Evolutionary conservation across 2,113 vertebrate genomes (phyloP).

Genomic region (Lasiurus cinereus): DNA sequence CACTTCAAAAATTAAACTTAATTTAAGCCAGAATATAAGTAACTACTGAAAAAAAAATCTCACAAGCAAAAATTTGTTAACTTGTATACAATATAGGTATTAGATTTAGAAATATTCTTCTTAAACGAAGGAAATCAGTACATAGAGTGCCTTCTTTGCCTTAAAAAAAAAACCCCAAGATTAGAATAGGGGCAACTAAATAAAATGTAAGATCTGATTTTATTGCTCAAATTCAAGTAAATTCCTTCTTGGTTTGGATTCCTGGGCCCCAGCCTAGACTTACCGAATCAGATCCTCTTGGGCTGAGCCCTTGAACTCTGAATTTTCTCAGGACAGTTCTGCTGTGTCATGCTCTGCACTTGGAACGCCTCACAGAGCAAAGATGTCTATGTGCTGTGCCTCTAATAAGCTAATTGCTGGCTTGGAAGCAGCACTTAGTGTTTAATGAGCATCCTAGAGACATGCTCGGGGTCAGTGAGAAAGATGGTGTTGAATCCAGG

Average conservation of each 20-base stretch:
- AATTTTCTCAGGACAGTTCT: not conserved
- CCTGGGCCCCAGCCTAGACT: not conserved
- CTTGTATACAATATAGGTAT: not conserved
- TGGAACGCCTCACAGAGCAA: not conserved
- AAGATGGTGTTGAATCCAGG: not conserved
- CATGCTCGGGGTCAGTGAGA: not conserved
- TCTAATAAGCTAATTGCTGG: conserved; percentile 43
- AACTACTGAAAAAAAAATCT: not conserved
- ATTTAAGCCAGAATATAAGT: conserved; percentile 10
- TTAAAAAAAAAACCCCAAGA: not conserved
- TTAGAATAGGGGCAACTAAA: not conserved
- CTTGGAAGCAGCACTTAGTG: not conserved
- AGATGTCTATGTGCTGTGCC: not conserved
- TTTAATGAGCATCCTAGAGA: conserved; percentile 27
- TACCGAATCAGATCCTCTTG: not conserved
- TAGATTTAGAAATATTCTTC: not conserved
- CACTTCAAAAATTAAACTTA: not conserved
- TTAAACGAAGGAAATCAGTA: not conserved
- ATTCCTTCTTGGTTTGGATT: not conserved
- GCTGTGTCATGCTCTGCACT: conserved; percentile 5
- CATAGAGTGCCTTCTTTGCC: not conserved
- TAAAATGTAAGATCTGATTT: not conserved
- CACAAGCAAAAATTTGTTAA: not conserved
- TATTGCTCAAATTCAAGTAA: not conserved
- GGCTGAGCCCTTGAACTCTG: not conserved